A percentile compares a stretch with the other conserved stretches of the same genome.
Conservation (phyloP, 2,113 vertebrate species). For the Mesocricetus auratus region DNA sequence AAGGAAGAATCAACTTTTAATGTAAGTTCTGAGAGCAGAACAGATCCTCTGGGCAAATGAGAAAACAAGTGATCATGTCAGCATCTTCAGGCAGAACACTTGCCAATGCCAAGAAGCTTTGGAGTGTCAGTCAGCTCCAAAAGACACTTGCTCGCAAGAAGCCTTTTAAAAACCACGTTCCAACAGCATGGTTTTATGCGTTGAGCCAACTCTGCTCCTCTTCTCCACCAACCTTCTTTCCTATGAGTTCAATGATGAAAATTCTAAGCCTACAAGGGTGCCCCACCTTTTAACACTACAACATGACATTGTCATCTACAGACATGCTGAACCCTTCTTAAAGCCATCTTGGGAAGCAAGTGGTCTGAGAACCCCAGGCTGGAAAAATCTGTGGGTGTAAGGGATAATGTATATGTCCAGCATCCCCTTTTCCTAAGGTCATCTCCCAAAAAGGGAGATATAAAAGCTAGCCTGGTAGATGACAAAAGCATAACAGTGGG, state of each 20-base stretch:
- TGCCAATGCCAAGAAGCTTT: constrained; percentile 56
- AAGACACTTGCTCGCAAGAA: constrained; percentile 63
- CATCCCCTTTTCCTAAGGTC: neutral
- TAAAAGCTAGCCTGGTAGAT: neutral
- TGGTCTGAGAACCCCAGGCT: neutral
- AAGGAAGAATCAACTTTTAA: constrained; percentile 77
- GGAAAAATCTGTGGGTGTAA: neutral
- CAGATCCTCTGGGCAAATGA: constrained; percentile 61
- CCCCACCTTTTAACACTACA: too few species aligned
- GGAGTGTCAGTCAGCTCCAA: constrained; percentile 51
- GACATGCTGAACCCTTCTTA: too few species aligned
- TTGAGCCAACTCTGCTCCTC: neutral
- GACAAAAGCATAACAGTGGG: neutral
- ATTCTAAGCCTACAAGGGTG: neutral
- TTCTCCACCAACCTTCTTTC: neutral
- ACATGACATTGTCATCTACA: neutral
- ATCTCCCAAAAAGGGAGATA: neutral
- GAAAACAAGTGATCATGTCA: constrained; percentile 76
- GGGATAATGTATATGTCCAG: neutral
- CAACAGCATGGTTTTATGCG: neutral
- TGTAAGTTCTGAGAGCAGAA: constrained; percentile 67
- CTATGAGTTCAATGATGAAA: neutral
- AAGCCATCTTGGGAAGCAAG: neutral
- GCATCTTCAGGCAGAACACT: constrained; percentile 74
- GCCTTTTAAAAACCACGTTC: constrained; percentile 21